Evolutionary conservation across 2,797 vertebrate genomes (phyloP).

Genomic region (Rhyacichthys aspro): DNA sequence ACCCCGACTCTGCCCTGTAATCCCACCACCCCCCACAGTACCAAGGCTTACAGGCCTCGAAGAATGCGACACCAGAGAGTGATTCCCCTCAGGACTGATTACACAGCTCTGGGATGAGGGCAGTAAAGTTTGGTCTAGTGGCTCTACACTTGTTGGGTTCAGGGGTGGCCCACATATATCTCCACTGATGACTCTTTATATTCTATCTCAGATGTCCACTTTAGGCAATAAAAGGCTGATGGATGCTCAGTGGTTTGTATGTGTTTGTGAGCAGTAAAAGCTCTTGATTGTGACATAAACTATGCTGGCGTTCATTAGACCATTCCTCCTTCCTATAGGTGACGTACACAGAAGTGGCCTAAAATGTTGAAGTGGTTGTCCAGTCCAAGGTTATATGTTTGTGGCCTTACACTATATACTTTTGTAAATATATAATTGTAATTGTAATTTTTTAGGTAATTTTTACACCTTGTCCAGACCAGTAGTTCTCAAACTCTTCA

Average conservation of each 20-base stretch:
- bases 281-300: constrained; percentile 6
- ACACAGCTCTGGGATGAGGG: constrained; percentile 26
- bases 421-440: too few species aligned
- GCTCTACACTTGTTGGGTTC: constrained; percentile 12
- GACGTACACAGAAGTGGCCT: too few species aligned
- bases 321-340: too few species aligned
- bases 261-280: constrained; percentile 1
- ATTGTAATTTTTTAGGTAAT: too few species aligned
- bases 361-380: too few species aligned
- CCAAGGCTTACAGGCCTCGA: background rate
- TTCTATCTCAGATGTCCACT: background rate
- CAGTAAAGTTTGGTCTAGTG: constrained; percentile 18
- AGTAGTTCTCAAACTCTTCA: too few species aligned
- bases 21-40: background rate
- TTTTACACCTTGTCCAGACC: too few species aligned
- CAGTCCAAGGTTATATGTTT: too few species aligned
- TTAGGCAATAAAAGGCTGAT: background rate
- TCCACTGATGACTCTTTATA: background rate
- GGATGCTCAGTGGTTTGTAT: background rate
- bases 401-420: too few species aligned
- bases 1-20: constrained; percentile 47
- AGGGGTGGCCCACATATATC: background rate
- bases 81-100: constrained; percentile 40
- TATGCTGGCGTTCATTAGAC: background rate
- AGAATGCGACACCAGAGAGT: constrained; percentile 11